These are phyloP conservation scores for Psammodynastes pulverulentus DNA, from an alignment of 2,113 vertebrate species.

Conservation along the genomic window DNA sequence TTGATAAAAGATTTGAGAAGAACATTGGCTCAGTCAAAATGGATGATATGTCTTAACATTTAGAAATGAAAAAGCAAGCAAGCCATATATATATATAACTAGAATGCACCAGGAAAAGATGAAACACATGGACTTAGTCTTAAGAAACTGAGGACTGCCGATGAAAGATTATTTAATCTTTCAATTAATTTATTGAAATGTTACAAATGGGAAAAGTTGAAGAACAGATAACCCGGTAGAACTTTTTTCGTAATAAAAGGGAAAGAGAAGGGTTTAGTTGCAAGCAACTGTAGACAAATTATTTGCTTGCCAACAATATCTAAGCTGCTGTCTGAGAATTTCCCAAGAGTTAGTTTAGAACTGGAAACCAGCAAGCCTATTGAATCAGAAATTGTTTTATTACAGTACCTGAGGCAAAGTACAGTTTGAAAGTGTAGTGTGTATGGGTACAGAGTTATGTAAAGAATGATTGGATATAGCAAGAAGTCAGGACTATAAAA, in stretches of 20 bases:
- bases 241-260: background rate
- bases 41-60: background rate
- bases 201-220: background rate
- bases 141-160: background rate
- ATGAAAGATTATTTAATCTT: background rate
- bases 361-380: background rate
- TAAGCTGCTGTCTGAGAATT: background rate
- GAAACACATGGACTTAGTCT: background rate
- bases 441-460: background rate
- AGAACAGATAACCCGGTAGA: background rate
- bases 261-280: background rate
- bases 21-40: background rate
- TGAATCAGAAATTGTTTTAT: background rate
- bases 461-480: background rate
- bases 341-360: background rate
- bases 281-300: background rate
- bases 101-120: background rate
- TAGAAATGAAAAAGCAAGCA: background rate
- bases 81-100: background rate
- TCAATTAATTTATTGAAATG: background rate
- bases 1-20: background rate
- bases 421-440: background rate
- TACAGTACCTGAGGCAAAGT: background rate
- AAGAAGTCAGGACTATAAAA: background rate
- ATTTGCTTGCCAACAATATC: background rate